Evolutionary conservation across 1,140 invertebrate genomes (phyloP).

Genomic region (Zaprionus gabonicus): DNA sequence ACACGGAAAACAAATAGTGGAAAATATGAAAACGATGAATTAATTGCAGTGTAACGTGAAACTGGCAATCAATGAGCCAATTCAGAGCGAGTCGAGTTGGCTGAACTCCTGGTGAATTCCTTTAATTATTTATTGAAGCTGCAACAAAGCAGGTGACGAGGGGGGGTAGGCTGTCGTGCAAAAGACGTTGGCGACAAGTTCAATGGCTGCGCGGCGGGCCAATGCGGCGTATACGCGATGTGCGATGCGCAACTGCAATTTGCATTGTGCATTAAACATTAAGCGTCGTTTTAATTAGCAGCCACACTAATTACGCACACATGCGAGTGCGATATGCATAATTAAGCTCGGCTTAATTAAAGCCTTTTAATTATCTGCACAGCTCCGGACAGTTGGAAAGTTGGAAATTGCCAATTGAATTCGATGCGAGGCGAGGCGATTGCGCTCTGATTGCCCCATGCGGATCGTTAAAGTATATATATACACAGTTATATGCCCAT

Average conservation of each 20-base stretch:
- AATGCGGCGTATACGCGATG: conserved; percentile 49
- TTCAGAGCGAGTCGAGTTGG: conserved; percentile 13
- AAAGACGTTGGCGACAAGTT: conserved; percentile 65
- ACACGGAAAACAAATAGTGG: conserved; percentile 43
- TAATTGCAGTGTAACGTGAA: conserved; percentile 38
- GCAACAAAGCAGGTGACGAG: neutral
- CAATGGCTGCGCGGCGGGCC: conserved; percentile 56
- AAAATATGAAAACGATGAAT: conserved; percentile 34
- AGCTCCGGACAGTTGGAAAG: conserved; percentile 38
- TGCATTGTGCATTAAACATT: conserved; percentile 62
- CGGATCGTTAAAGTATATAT: conserved; percentile 1
- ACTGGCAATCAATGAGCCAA: conserved; percentile 20
- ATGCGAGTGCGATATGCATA: conserved; percentile 51
- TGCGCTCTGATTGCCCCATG: conserved; percentile 3
- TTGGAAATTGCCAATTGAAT: conserved; percentile 57
- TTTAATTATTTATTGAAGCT: conserved; percentile 42
- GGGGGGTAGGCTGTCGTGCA: conserved; percentile 40
- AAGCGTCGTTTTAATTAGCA: conserved; percentile 65
- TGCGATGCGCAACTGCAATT: conserved; percentile 46
- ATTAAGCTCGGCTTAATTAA: conserved; percentile 54
- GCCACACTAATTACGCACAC: conserved; percentile 62
- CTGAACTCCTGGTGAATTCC: conserved; percentile 34
- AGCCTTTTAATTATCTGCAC: conserved; percentile 50
- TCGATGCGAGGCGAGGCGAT: conserved; percentile 2
- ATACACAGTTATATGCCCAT: neutral